phyloP scores from a whole-genome alignment of 2,888 invertebrate genomes.

The Aporophyla nigra region DNA sequence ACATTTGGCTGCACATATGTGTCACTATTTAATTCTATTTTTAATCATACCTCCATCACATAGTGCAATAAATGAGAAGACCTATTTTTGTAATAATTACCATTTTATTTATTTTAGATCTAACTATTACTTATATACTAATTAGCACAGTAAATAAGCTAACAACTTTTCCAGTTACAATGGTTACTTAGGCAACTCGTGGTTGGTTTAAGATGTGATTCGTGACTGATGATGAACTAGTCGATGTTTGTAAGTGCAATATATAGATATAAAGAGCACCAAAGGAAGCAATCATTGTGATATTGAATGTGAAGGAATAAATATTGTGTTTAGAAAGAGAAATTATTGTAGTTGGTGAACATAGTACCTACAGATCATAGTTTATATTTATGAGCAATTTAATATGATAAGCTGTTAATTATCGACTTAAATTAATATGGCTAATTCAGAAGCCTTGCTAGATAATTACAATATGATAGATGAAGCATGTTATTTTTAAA shows the following conservation, averaged over 20 bases:
- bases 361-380: slow-evolving; percentile 53
- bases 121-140: slow-evolving; percentile 40
- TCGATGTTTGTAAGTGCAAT: slow-evolving; percentile 75
- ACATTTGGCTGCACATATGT: slow-evolving; percentile 84
- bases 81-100: slow-evolving; percentile 63
- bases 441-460: slow-evolving; percentile 53
- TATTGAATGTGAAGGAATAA: slow-evolving; percentile 77
- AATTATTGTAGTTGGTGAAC: slow-evolving; percentile 53
- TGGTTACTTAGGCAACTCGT: slow-evolving; percentile 51
- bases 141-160: slow-evolving; percentile 40
- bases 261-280: slow-evolving; percentile 78
- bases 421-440: slow-evolving; percentile 34
- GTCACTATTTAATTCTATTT: slow-evolving; percentile 77
- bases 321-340: slow-evolving; percentile 66
- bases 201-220: slow-evolving; percentile 60
- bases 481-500: slow-evolving; percentile 41
- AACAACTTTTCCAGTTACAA: slow-evolving; percentile 57
- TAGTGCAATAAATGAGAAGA: slow-evolving; percentile 58
- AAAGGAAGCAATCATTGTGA: slow-evolving; percentile 83
- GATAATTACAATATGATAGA: slow-evolving; percentile 42
- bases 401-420: slow-evolving; percentile 42
- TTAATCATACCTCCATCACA: slow-evolving; percentile 57
- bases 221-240: slow-evolving; percentile 71
- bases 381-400: slow-evolving; percentile 57
- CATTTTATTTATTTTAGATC: slow-evolving; percentile 56